phyloP scores from a whole-genome alignment of 1,140 invertebrate genomes.

The Drosophila erecta region DNA sequence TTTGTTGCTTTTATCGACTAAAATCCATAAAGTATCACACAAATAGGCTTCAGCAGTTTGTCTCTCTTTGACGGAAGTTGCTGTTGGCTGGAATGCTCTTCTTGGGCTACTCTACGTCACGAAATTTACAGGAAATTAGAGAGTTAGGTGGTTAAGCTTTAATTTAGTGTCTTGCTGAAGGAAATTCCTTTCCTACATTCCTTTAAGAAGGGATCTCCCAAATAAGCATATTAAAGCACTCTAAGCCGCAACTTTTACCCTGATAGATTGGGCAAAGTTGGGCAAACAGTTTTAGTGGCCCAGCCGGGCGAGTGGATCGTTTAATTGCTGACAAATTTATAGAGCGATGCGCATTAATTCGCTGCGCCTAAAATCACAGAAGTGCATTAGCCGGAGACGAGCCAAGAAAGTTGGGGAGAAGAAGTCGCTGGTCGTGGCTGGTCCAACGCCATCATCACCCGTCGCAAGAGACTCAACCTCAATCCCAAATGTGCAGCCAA shows the following conservation, averaged over 20 bases:
- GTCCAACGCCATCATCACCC: slow-evolving; percentile 37
- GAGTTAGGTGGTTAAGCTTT: no score
- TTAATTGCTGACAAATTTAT: slow-evolving; percentile 84
- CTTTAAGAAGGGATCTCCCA: not conserved
- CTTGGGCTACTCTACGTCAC: not conserved
- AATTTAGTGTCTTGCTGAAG: no score
- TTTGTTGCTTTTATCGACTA: slow-evolving; percentile 70
- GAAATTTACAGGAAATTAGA: no score
- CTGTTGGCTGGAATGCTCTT: no score
- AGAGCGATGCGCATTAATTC: slow-evolving; percentile 82
- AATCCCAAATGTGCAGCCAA: slow-evolving; percentile 77
- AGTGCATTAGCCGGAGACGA: slow-evolving; percentile 68
- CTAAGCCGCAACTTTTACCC: not conserved
- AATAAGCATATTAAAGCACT: not conserved
- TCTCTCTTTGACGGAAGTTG: slow-evolving; percentile 1
- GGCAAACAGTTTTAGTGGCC: slow-evolving; percentile 24
- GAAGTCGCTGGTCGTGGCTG: slow-evolving; percentile 14
- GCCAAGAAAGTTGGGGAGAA: slow-evolving; percentile 1
- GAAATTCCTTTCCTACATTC: no score
- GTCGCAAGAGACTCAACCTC: slow-evolving; percentile 60
- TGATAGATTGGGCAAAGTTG: slow-evolving; percentile 18
- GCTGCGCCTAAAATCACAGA: slow-evolving; percentile 80
- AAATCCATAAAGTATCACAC: slow-evolving; percentile 25
- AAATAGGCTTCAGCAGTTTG: slow-evolving; percentile 2
- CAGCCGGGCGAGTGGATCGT: slow-evolving; percentile 56